Percentiles rank a stretch among this genome's conserved stretches.
Evolutionary conservation across 2,113 vertebrate species (phyloP).

Genomic region (Enhydra lutris): DNA sequence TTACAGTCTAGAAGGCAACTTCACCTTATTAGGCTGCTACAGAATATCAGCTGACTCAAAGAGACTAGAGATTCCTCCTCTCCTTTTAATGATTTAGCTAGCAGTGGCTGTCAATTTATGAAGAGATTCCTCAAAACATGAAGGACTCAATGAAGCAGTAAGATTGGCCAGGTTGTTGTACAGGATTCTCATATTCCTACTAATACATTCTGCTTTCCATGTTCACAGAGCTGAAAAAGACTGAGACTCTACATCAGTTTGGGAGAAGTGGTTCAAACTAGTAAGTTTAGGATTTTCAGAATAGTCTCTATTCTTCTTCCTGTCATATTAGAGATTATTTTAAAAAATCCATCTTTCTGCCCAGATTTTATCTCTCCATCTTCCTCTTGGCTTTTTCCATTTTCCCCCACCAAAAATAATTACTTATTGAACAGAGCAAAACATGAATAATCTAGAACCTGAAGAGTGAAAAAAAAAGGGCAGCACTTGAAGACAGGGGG

Average conservation of each 20-base stretch:
- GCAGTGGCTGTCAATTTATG: background rate
- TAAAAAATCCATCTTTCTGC: background rate
- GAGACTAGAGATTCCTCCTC: background rate
- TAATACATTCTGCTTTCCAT: background rate
- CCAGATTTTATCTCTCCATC: background rate
- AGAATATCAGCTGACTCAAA: background rate
- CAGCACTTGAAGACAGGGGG: background rate
- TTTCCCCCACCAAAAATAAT: background rate
- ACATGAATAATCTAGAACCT: background rate
- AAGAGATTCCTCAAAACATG: background rate
- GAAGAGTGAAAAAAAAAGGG: background rate
- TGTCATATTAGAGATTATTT: background rate
- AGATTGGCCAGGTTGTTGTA: background rate
- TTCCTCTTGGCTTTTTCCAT: background rate
- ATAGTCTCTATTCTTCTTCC: background rate
- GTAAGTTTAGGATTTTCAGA: background rate
- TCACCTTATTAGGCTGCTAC: background rate
- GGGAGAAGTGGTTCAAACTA: background rate
- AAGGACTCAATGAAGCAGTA: background rate
- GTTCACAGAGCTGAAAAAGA: background rate
- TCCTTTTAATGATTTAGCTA: background rate
- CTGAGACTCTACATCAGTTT: background rate
- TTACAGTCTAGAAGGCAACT: background rate
- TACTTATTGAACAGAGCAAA: background rate
- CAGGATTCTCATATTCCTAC: background rate